Percentiles rank a stretch among this genome's conserved stretches.
Conservation (phyloP, 1,140 invertebrate species). For the Drosophila gunungcola region DNA sequence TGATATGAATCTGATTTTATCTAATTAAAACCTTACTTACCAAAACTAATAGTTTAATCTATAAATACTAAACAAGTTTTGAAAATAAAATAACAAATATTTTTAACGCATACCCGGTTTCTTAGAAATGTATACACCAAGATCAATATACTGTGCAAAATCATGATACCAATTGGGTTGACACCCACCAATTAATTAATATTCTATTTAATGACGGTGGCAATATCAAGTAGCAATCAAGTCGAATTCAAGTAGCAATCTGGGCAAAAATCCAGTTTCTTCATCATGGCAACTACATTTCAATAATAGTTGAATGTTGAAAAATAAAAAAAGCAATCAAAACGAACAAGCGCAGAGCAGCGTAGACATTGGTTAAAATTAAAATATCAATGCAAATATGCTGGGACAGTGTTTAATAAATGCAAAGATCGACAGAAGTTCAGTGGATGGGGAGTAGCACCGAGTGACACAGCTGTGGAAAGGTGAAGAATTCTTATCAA, state of each 20-base stretch:
- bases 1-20: no score
- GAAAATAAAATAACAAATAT: no score
- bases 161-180: not conserved
- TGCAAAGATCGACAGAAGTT: conserved; percentile 22
- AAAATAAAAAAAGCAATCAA: conserved; percentile 44
- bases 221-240: conserved; percentile 29
- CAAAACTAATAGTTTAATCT: no score
- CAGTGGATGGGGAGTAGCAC: not conserved
- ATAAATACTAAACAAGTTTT: no score
- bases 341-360: conserved; percentile 24
- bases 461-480: not conserved
- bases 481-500: conserved; percentile 51
- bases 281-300: conserved; percentile 34
- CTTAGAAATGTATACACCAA: not conserved
- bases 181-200: conserved; percentile 25
- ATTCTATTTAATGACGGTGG: conserved; percentile 23
- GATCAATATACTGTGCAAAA: conserved; percentile 23
- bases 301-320: conserved; percentile 38
- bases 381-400: conserved; percentile 57
- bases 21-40: no score
- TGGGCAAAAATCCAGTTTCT: conserved; percentile 34
- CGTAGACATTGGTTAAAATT: conserved; percentile 29
- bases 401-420: conserved; percentile 73
- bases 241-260: conserved; percentile 25
- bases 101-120: not conserved